Percentiles rank a stretch among this genome's conserved stretches.
Conservation (phyloP, 2,797 vertebrate species). For the Pangasius sanitwongsei region DNA sequence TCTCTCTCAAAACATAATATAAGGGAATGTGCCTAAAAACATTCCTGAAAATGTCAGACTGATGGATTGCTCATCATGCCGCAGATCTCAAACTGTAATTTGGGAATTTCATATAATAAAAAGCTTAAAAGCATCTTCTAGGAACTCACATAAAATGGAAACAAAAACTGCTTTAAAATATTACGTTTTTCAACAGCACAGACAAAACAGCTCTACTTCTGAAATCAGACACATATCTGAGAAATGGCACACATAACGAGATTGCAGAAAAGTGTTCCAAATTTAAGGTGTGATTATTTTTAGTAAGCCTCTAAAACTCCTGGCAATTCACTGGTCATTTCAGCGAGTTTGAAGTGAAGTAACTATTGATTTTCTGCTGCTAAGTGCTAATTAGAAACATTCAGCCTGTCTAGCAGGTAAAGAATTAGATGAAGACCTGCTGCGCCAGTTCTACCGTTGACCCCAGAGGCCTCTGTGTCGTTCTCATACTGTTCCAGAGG, state of each 20-base stretch:
- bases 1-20: not conserved
- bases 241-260: not conserved
- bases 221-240: not conserved
- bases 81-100: not conserved
- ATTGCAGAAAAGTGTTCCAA: not conserved
- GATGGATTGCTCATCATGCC: not conserved
- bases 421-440: constrained; percentile 75
- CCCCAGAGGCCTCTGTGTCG: constrained; percentile 73
- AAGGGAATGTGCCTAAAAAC: not conserved
- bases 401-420: not conserved
- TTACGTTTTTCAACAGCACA: not conserved
- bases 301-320: not conserved
- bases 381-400: not conserved
- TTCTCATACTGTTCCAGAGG: constrained; percentile 84
- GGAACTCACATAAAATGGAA: not conserved
- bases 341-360: not conserved
- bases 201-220: not conserved
- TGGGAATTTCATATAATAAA: constrained; percentile 25
- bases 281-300: not conserved
- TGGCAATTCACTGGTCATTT: not conserved
- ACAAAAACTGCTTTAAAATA: too few species aligned
- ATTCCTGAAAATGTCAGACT: not conserved
- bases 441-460: constrained; percentile 79
- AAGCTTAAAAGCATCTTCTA: not conserved
- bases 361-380: constrained; percentile 5